These are phyloP conservation scores for Drosophila nebulosa DNA, from an alignment of 1,140 invertebrate genomes.

Conservation along the genomic window DNA sequence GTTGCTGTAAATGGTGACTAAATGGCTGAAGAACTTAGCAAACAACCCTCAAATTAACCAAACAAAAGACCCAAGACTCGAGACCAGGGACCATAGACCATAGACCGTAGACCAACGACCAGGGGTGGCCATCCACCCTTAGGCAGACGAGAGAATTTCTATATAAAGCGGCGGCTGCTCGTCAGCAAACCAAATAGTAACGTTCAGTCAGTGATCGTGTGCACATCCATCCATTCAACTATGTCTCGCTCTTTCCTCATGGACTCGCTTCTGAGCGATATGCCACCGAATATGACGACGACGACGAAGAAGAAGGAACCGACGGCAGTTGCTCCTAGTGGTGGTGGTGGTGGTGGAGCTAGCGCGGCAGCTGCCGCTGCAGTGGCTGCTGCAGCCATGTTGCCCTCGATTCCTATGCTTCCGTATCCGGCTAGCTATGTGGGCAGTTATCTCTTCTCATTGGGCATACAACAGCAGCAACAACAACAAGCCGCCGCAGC, in stretches of 20 bases:
- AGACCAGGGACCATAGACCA: slow-evolving; percentile 28
- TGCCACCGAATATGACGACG: slow-evolving; percentile 81
- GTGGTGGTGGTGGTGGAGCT: slow-evolving; percentile 30
- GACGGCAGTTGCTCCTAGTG: no score
- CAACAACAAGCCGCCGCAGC: slow-evolving; percentile 76
- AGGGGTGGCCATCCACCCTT: slow-evolving; percentile 42
- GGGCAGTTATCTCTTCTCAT: slow-evolving; percentile 84
- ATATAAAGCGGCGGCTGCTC: slow-evolving; percentile 42
- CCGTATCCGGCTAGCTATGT: slow-evolving; percentile 84
- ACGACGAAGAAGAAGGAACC: slow-evolving; percentile 81
- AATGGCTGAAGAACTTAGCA: slow-evolving; percentile 49
- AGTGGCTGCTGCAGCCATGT: slow-evolving; percentile 76
- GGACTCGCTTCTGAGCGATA: slow-evolving; percentile 87
- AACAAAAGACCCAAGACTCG: slow-evolving; percentile 7
- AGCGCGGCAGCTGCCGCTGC: slow-evolving; percentile 74
- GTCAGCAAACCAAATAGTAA: slow-evolving; percentile 61
- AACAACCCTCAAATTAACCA: slow-evolving; percentile 72
- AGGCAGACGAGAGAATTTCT: slow-evolving; percentile 30
- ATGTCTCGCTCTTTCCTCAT: slow-evolving; percentile 90
- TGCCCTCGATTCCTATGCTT: slow-evolving; percentile 82
- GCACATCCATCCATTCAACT: slow-evolving; percentile 11
- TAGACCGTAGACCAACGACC: slow-evolving; percentile 26
- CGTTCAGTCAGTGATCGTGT: slow-evolving; percentile 66
- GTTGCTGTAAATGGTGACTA: slow-evolving; percentile 74
- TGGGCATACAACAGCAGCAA: slow-evolving; percentile 84